Evolutionary conservation across 2,888 invertebrate species (phyloP), one percentile per base, ranked within the genome.

Genomic region (Argyra leucocephala): DNA sequence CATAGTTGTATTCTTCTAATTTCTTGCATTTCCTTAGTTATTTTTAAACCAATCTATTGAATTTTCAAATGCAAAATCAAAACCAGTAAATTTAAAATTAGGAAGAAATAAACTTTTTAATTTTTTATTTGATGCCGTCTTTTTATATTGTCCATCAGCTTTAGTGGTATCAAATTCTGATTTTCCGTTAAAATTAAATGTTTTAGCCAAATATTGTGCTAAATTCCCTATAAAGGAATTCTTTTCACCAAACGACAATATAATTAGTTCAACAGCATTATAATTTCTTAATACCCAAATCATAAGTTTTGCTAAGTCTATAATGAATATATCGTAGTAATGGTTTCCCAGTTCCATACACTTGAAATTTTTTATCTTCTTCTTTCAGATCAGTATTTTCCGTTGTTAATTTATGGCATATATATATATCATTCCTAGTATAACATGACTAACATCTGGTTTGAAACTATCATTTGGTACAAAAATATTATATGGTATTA

Each of bases 251-350:
- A 97, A 98, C 92, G 77, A 96, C 57, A 99, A 83, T 76, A 99
- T 93, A 69, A 99, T 91, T 0, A 99, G 99, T 64, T 95, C 93
- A 2, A 93, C 85, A 72, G 92, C 91, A 62, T 90, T 77, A 74
- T 99, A 99, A 37, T 89, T 83, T 58, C 94, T 79, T 61, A 98
- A 78, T 12, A 89, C 91, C 97, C 98, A 98, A 61, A 99, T 76
- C 76, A 98, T 89, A 48, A 99, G 82, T 72, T 85, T 86, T 0
- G 96, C 99, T 69, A 99, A 83, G 80, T 99, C 99, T 69, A 87
- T 97, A 97, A 80, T 96, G 99, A 71, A 99, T 96, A 78, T 99
- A 99, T 82, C 99, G 99, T 1, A 99, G 83, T 65, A 94, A 80
- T 0, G 99, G 97, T 73, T 87, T 89, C 0, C 99, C 99, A 65